Percentiles rank a stretch among this genome's conserved stretches.
These are phyloP conservation scores for Eucidaris tribuloides DNA, from an alignment of 35 echinoderm and acorn worm species.

Conservation along the genomic window DNA sequence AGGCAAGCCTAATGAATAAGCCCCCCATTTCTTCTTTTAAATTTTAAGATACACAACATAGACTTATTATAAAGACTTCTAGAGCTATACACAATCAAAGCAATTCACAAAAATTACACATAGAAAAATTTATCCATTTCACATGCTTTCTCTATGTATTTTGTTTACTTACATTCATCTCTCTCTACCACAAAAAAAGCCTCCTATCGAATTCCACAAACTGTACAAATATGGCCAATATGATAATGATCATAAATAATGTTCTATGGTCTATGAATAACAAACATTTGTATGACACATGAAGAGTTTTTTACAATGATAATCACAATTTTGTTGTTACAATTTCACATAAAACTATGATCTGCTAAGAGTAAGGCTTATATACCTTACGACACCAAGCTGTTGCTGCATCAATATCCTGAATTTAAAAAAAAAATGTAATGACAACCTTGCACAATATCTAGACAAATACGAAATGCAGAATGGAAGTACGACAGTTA, in stretches of 20 bases:
- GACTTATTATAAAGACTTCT: slow-evolving; percentile 5
- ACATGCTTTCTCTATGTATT: background rate
- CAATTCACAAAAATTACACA: slow-evolving; percentile 33
- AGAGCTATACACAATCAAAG: slow-evolving; percentile 33
- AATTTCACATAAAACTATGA: too few species aligned
- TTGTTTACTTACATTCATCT: background rate
- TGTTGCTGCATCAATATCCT: too few species aligned
- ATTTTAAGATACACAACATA: slow-evolving; percentile 28
- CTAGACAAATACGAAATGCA: too few species aligned
- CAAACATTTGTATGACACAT: too few species aligned
- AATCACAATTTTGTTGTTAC: too few species aligned
- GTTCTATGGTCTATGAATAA: background rate
- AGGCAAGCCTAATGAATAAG: background rate
- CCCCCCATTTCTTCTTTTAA: background rate
- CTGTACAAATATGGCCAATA: slow-evolving; percentile 22
- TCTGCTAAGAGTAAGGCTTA: too few species aligned
- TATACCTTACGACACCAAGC: too few species aligned
- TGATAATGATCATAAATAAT: slow-evolving; percentile 8
- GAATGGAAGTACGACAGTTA: too few species aligned
- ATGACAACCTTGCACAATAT: too few species aligned
- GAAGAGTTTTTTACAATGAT: too few species aligned
- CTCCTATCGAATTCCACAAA: background rate
- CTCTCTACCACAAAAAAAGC: background rate
- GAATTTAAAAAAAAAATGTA: too few species aligned
- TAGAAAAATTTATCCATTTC: background rate